These are phyloP conservation scores for Bos javanicus DNA, from an alignment of 2,113 vertebrate species.

Conservation along the genomic window DNA sequence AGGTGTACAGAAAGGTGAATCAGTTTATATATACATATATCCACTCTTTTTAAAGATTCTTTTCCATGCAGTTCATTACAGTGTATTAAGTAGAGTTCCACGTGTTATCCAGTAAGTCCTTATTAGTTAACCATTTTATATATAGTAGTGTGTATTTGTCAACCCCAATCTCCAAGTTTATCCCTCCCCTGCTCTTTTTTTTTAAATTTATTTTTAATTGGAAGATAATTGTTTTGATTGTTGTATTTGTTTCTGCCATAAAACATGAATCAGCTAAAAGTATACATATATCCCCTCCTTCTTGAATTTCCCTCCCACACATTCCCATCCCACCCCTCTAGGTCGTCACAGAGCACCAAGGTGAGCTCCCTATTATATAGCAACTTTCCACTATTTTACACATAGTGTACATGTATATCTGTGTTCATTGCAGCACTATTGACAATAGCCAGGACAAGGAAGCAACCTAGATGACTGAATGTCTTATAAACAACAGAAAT, in stretches of 20 bases:
- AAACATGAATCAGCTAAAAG: neutral
- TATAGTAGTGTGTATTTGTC: neutral
- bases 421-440: neutral
- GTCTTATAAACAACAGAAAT: neutral
- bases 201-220: neutral
- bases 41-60: neutral
- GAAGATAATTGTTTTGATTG: neutral
- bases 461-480: neutral
- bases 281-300: neutral
- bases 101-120: neutral
- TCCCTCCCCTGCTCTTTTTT: neutral
- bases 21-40: neutral
- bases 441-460: neutral
- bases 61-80: neutral
- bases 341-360: neutral
- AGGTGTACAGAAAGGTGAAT: neutral
- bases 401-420: neutral
- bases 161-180: neutral
- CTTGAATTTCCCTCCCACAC: neutral
- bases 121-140: neutral
- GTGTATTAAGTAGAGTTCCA: neutral
- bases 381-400: neutral
- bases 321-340: neutral
- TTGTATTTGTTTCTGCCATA: neutral
- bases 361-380: neutral